Evolutionary conservation across 2,888 invertebrate species (phyloP), one percentile per base, ranked within the genome.

Genomic region (Drosophila falleni): DNA sequence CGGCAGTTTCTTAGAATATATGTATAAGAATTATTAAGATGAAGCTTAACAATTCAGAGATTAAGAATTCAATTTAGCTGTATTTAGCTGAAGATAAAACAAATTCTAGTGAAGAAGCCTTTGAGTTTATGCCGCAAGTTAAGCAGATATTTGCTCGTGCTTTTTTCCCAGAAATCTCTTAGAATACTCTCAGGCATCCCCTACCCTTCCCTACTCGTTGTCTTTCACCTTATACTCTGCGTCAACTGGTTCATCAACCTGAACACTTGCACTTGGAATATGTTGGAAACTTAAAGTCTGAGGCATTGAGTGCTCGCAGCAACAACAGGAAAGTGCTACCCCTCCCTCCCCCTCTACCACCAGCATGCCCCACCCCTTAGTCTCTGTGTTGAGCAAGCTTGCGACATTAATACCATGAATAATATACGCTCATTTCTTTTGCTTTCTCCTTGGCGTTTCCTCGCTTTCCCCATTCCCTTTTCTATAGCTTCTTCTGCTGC

Each of bases 351-450:
- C 13, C 6, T 29, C 33, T 15, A 16, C 29, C 29, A 3, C 29
- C 6, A 29, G 6, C 4, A 29, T 6, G 9, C 31, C 31, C 9
- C 31, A 37, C 26, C 59, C 31, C 39, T 35, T 44, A 50, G 53
- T 37, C 54, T 37, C 49, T 47, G 51, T 56, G 69, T 49, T 31
- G 35, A 37, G 41, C 44, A 63, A 65, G 54, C 71, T 64, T 63
- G 65, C 88, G 86, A 80, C 83, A 80, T 88, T 89, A 86, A 89
- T 86, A 85, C 88, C 86, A 89, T 86, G 88, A 86, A 89, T 86
- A 89, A 86, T 86, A 88, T 78, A 88, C 89, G 83, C 87, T 86
- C 87, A 86, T 88, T 82, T 88, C 80, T 89, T 85, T 79, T 81
- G 71, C 83, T 74, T 74, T 86, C 53, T 62, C 67, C 54, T 76